A percentile compares a stretch with the other conserved stretches of the same genome.
These are phyloP conservation scores for Acipenser oxyrinchus DNA, from an alignment of 2,797 vertebrate genomes.

Conservation along the genomic window DNA sequence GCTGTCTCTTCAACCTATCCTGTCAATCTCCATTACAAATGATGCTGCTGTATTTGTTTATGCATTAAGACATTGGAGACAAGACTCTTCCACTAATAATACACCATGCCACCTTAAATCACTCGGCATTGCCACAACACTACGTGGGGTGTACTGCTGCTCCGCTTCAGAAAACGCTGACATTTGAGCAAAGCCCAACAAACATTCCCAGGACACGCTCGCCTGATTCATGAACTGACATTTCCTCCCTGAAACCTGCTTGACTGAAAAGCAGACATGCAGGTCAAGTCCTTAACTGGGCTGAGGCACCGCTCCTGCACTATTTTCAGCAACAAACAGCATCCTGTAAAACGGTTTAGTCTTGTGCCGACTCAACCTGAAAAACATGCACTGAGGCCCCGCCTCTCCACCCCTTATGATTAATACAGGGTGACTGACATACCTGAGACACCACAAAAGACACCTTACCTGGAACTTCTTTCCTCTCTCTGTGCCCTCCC, in stretches of 20 bases:
- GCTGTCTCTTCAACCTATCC: conserved; percentile 50
- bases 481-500: conserved; percentile 36
- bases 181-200: conserved; percentile 36
- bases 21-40: conserved; percentile 69
- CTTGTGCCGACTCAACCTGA: conserved; percentile 47
- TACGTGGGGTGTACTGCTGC: conserved; percentile 39
- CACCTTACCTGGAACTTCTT: background rate
- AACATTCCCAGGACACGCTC: conserved; percentile 51
- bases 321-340: conserved; percentile 36
- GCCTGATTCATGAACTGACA: conserved; percentile 51
- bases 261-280: conserved; percentile 45
- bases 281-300: conserved; percentile 42
- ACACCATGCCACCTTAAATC: conserved; percentile 56
- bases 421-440: conserved; percentile 6
- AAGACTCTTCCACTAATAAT: conserved; percentile 38
- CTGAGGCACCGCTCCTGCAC: conserved; percentile 39
- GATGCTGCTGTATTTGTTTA: conserved; percentile 52
- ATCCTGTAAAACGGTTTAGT: conserved; percentile 32
- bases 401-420: background rate
- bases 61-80: conserved; percentile 44
- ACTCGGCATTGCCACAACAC: conserved; percentile 56
- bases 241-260: conserved; percentile 56
- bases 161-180: conserved; percentile 44
- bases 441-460: background rate
- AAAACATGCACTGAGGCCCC: background rate